Base-by-base conservation (phyloP, 2,888 invertebrate species). In the Monoplex corrugatus region DNA sequence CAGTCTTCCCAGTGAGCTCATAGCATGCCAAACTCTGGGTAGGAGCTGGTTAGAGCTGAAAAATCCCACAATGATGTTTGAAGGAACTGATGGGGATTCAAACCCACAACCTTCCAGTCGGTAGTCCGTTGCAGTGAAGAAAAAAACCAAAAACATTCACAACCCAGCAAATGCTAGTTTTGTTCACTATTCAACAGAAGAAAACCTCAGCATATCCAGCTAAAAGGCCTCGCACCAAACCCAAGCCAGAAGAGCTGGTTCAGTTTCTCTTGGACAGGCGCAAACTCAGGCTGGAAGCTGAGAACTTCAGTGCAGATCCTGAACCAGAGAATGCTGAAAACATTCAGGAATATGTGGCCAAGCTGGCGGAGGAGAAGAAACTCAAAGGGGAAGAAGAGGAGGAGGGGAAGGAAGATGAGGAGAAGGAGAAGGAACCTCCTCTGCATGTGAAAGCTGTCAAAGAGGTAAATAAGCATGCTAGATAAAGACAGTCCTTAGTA, bases 401-500 rank as follows among this genome's bases (percentile, higher is more conserved):
- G 35, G 91, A 89, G 57, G 90, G 88, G 40, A n/a, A n/a, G n/a
- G 80, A 86, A 28, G 50, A 85, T 38, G 88, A 90, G 82, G 78
- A 28, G 78, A 89, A 89, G 35, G 75, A 85, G n/a, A 78, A 89
- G 50, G 89, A 90, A 84, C 86, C 90, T 23, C 94, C 94, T 3
- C 86, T 91, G 44, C 94, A 94, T 91, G 91, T 94, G 19, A 85
- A 88, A 40, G 90, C 92, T 75, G 92, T 94, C 16, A 92, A 93
- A 88, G 92, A 94, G 91, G 92, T 93, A 87, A 23, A 43, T 80
- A n/a, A n/a, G n/a, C n/a, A n/a, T n/a, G n/a, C n/a, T n/a, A n/a
- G n/a, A n/a, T n/a, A n/a, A n/a, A n/a, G n/a, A n/a, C n/a, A n/a
- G n/a, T n/a, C n/a, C n/a, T n/a, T n/a, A n/a, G n/a, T n/a, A n/a